Evolutionary conservation across 2,888 invertebrate genomes (phyloP).

Genomic region (Lasioglossum leucozonium): DNA sequence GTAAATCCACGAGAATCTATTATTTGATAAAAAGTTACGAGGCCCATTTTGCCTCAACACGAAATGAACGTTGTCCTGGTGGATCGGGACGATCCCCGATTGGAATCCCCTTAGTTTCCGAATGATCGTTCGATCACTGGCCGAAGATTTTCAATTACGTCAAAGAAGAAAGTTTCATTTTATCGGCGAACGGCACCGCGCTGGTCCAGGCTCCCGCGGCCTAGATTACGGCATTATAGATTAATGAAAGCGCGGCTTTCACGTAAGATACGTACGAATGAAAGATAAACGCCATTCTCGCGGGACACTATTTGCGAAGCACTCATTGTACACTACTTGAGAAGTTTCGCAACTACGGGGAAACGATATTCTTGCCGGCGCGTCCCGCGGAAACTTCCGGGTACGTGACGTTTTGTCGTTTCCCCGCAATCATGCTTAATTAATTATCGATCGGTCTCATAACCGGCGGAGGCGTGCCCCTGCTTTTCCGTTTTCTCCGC

Average conservation of each 20-base stretch:
- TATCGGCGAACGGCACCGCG: conserved; percentile 30
- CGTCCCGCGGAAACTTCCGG: conserved; percentile 58
- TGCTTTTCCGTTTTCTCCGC: not conserved
- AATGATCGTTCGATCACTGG: conserved; percentile 38
- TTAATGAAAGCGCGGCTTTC: conserved; percentile 62
- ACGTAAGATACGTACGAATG: conserved; percentile 61
- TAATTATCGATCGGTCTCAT: conserved; percentile 65
- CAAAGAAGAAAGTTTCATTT: conserved; percentile 54
- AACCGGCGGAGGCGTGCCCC: not conserved
- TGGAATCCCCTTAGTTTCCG: conserved; percentile 23
- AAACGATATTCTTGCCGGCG: conserved; percentile 64
- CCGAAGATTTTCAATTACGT: conserved; percentile 60
- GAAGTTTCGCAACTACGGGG: conserved; percentile 61
- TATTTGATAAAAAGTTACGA: not conserved
- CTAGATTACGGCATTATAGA: conserved; percentile 61
- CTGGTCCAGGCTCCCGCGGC: conserved; percentile 4
- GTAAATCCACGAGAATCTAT: not conserved
- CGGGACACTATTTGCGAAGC: conserved; percentile 61
- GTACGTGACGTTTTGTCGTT: conserved; percentile 62
- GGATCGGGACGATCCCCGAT: conserved; percentile 11
- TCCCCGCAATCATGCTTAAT: conserved; percentile 68
- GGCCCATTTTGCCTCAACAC: not conserved
- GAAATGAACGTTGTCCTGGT: not conserved
- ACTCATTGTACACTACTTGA: conserved; percentile 58
- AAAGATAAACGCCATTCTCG: conserved; percentile 65